These are phyloP conservation scores for Strongylocentrotus purpuratus DNA, from an alignment of 35 echinoderm and acorn worm genomes.

Conservation along the genomic window DNA sequence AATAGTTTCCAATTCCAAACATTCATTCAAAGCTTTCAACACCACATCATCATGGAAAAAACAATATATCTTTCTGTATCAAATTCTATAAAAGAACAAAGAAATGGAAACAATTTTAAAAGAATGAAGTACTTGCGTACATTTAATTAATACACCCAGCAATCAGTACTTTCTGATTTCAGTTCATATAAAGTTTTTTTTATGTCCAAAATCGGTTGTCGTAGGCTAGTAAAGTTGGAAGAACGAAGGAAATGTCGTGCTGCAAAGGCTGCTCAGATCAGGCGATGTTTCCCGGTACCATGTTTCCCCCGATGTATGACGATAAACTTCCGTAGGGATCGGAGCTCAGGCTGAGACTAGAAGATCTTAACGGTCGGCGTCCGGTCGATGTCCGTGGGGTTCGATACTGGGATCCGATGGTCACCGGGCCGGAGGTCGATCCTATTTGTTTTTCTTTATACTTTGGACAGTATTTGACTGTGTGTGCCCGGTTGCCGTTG, in stretches of 20 bases:
- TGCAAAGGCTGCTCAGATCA: too few relatives aligned
- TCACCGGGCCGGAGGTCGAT: neutral
- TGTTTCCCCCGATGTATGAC: neutral
- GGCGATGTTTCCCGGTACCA: neutral
- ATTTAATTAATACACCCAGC: neutral
- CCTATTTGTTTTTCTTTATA: neutral
- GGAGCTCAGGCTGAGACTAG: neutral
- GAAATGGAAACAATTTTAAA: neutral
- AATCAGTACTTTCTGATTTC: neutral
- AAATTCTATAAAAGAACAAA: too few relatives aligned
- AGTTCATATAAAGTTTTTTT: neutral
- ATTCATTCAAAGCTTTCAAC: too few relatives aligned
- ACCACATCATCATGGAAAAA: too few relatives aligned
- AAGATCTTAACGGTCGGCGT: neutral
- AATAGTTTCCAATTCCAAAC: too few relatives aligned
- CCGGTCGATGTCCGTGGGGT: slow-evolving; percentile 53
- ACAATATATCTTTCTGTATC: too few relatives aligned
- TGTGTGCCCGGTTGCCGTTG: slow-evolving; percentile 78
- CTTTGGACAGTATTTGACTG: slow-evolving; percentile 84
- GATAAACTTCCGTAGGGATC: neutral
- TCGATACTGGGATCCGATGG: slow-evolving; percentile 31
- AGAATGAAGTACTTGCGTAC: neutral
- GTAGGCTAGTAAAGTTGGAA: too few relatives aligned
- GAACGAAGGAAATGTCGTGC: too few relatives aligned
- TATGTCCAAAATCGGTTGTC: too few relatives aligned